These are phyloP conservation scores for Temnopleurus reevesii DNA, from an alignment of 53 echinoderm and acorn worm genomes.

Conservation along the genomic window DNA sequence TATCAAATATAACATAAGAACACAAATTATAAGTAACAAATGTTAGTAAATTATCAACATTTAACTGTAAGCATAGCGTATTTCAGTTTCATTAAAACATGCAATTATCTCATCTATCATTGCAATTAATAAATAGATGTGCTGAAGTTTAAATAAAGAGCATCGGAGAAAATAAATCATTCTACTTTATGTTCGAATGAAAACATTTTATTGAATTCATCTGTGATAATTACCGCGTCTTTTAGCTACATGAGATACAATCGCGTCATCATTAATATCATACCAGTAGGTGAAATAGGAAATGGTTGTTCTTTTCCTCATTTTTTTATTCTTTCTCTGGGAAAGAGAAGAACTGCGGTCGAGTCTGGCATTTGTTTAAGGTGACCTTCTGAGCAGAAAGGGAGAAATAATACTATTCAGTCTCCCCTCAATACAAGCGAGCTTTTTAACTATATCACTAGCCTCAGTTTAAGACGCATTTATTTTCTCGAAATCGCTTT, in stretches of 20 bases:
- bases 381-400: slow-evolving; percentile 32
- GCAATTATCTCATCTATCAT: too few relatives aligned
- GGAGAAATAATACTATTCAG: slow-evolving; percentile 39
- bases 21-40: too few relatives aligned
- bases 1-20: too few relatives aligned
- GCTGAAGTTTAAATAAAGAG: too few relatives aligned
- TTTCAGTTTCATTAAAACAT: too few relatives aligned
- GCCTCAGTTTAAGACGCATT: slow-evolving; percentile 1
- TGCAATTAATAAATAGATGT: too few relatives aligned
- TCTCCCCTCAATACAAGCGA: neutral
- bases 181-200: neutral
- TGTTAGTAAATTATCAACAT: too few relatives aligned
- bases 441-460: neutral
- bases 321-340: neutral
- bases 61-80: too few relatives aligned
- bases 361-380: slow-evolving; percentile 45
- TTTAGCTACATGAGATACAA: neutral
- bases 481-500: neutral
- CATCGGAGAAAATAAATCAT: too few relatives aligned
- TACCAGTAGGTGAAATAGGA: neutral
- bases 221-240: neutral
- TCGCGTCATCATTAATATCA: neutral
- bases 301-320: neutral
- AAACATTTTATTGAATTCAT: neutral
- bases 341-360: neutral